These are phyloP conservation scores for Notiomystis cincta DNA, from an alignment of 2,113 vertebrate genomes.

Conservation along the genomic window DNA sequence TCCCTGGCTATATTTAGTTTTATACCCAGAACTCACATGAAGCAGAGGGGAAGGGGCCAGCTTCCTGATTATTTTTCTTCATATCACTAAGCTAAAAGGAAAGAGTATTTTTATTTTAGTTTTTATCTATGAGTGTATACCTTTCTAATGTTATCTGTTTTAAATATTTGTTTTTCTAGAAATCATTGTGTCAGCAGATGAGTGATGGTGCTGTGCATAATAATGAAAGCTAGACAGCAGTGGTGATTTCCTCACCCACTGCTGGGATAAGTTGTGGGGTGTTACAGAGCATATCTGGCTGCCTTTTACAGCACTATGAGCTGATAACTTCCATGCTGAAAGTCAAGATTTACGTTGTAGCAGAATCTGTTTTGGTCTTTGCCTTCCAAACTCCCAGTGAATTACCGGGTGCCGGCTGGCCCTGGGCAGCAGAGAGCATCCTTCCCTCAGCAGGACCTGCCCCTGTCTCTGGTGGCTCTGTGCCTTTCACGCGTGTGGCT, in stretches of 20 bases:
- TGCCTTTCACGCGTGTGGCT: not conserved
- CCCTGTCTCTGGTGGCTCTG: not conserved
- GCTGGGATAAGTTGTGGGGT: not conserved
- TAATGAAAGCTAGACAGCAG: not conserved
- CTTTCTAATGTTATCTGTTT: not conserved
- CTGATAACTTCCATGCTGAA: not conserved
- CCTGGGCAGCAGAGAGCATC: not conserved
- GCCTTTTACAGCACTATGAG: not conserved
- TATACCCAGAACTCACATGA: constrained; percentile 1
- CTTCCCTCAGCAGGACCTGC: not conserved
- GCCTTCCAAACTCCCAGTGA: accelerated
- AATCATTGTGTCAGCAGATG: not conserved
- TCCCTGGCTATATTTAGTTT: constrained; percentile 22
- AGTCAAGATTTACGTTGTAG: accelerated
- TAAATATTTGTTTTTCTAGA: not conserved
- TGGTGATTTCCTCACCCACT: not conserved
- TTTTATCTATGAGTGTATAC: not conserved
- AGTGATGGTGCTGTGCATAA: not conserved
- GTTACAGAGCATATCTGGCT: not conserved
- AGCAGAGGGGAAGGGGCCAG: not conserved
- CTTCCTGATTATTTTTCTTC: not conserved
- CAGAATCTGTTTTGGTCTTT: not conserved
- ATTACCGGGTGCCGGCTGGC: not conserved
- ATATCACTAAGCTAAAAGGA: not conserved
- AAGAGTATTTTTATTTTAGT: not conserved